Percentiles rank a stretch among this genome's conserved stretches.
These are phyloP conservation scores for Dusona sp. DNA, from an alignment of 2,888 invertebrate genomes.

Conservation along the genomic window DNA sequence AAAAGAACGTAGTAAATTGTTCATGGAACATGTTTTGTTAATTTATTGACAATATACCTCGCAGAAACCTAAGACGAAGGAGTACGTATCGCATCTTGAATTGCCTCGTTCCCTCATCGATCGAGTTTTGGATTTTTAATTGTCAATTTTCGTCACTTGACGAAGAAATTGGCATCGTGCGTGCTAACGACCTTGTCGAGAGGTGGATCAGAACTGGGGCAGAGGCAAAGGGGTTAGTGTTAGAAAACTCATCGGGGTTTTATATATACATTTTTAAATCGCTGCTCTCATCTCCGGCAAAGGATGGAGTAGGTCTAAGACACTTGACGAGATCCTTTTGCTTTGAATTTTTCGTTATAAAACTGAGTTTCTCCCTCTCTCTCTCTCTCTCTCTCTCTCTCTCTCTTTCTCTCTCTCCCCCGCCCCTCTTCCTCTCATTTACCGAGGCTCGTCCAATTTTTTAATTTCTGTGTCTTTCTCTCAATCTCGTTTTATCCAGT, in stretches of 20 bases:
- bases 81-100: background rate
- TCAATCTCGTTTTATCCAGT: conserved; percentile 10
- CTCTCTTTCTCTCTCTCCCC: no score
- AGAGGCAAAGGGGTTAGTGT: background rate
- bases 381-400: background rate
- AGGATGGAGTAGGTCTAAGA: conserved; percentile 27
- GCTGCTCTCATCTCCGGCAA: conserved; percentile 9
- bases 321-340: conserved; percentile 21
- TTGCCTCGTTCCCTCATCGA: conserved; percentile 27
- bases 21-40: conserved; percentile 2
- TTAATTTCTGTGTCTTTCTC: background rate
- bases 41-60: background rate
- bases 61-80: background rate
- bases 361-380: background rate
- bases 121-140: conserved; percentile 64
- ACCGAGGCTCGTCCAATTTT: background rate
- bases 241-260: conserved; percentile 43
- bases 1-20: conserved; percentile 17
- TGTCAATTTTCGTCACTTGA: conserved; percentile 58
- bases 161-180: conserved; percentile 15
- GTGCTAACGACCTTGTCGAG: conserved; percentile 40
- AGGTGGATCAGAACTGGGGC: background rate
- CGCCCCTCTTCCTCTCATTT: background rate
- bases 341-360: conserved; percentile 25
- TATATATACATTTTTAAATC: conserved; percentile 51